Evolutionary conservation across 2,888 invertebrate genomes (phyloP).

Genomic region (Alloplasta piceator): DNA sequence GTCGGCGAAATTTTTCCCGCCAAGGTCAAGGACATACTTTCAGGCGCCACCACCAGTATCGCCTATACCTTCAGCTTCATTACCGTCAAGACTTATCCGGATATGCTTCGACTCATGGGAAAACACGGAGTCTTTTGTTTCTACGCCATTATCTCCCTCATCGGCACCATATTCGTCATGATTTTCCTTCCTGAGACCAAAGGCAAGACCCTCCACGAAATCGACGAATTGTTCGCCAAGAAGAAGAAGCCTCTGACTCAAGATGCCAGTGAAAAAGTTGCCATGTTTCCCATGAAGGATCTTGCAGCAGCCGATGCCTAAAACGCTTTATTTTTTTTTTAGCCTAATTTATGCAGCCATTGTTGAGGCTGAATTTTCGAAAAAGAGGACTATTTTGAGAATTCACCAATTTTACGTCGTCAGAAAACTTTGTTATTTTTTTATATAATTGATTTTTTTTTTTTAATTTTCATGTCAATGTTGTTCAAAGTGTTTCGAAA

Average conservation of each 20-base stretch:
- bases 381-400: no score
- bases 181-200: constrained; percentile 85
- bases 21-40: constrained; percentile 84
- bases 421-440: no score
- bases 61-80: constrained; percentile 85
- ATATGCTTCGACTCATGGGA: constrained; percentile 81
- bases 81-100: constrained; percentile 84
- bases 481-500: no score
- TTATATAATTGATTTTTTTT: no score
- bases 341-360: no score
- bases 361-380: no score
- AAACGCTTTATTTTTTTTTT: neutral
- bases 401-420: no score
- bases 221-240: constrained; percentile 83
- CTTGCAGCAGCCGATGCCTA: constrained; percentile 36
- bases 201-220: constrained; percentile 84
- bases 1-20: constrained; percentile 85
- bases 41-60: constrained; percentile 83
- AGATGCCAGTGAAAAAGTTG: constrained; percentile 29
- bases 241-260: constrained; percentile 62
- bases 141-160: constrained; percentile 83
- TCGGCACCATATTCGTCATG: constrained; percentile 84
- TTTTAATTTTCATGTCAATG: no score
- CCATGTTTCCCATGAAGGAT: constrained; percentile 52
- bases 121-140: constrained; percentile 84